Evolutionary conservation across 2,888 invertebrate genomes (phyloP).

Genomic region (Diabrotica balteata): DNA sequence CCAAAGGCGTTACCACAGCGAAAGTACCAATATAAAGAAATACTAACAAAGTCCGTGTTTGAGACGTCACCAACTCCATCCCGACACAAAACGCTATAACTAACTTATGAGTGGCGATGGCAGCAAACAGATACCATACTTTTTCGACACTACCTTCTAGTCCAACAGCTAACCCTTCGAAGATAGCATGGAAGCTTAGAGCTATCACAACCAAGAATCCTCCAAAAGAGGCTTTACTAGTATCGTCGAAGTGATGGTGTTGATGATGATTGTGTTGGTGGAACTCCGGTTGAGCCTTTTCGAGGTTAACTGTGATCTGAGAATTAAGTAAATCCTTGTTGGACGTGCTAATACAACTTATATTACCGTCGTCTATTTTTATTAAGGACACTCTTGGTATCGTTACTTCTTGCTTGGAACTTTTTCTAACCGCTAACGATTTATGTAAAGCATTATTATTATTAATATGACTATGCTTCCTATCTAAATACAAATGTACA

Average conservation of each 20-base stretch:
- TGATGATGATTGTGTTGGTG: constrained; percentile 17
- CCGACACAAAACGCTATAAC: constrained; percentile 74
- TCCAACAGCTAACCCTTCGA: constrained; percentile 74
- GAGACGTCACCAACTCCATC: constrained; percentile 67
- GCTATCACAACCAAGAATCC: constrained; percentile 71
- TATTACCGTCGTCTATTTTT: constrained; percentile 54
- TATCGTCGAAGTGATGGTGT: constrained; percentile 42
- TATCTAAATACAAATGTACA: constrained; percentile 65
- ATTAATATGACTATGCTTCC: constrained; percentile 48
- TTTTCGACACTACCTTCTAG: constrained; percentile 66
- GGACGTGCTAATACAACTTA: constrained; percentile 53
- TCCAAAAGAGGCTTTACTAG: constrained; percentile 64
- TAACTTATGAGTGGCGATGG: constrained; percentile 72
- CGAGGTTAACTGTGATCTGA: constrained; percentile 49
- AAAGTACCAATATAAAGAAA: constrained; percentile 68
- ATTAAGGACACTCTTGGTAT: constrained; percentile 56
- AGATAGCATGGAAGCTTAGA: constrained; percentile 72
- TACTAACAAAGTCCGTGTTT: constrained; percentile 60
- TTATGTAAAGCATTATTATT: constrained; percentile 53
- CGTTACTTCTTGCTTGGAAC: constrained; percentile 57
- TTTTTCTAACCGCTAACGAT: constrained; percentile 63
- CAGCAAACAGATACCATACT: constrained; percentile 69
- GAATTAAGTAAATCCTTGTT: constrained; percentile 54
- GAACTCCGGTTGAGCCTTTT: constrained; percentile 27
- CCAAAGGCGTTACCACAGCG: constrained; percentile 72